Conservation (phyloP, 1,140 invertebrate species). For the Hirudo medicinalis region DNA sequence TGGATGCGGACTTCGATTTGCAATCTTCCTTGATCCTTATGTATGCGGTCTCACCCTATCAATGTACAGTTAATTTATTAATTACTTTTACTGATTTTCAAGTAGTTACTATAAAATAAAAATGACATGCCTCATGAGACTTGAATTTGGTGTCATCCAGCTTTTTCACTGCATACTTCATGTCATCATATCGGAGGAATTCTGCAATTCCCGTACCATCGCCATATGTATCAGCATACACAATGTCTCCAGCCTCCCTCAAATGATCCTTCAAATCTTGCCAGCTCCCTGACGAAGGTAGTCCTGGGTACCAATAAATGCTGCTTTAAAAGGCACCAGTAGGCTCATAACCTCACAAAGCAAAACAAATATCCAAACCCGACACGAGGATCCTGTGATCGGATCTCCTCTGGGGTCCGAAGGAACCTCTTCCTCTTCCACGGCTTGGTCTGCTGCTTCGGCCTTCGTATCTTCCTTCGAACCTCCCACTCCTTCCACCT, state of each 20-base stretch:
- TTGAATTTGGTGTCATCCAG: constrained; percentile 91
- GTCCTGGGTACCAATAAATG: constrained; percentile 42
- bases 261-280: constrained; percentile 99
- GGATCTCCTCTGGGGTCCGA: constrained; percentile 4
- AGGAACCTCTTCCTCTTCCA: not conserved
- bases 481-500: constrained; percentile 39
- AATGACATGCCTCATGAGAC: constrained; percentile 84
- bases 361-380: not conserved
- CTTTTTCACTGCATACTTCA: constrained; percentile 97
- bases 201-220: constrained; percentile 96
- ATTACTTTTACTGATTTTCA: not conserved
- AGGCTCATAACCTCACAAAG: constrained; percentile 7
- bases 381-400: constrained; percentile 12
- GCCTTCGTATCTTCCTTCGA: constrained; percentile 34
- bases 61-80: constrained; percentile 20
- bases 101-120: too few species aligned
- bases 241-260: constrained; percentile 95
- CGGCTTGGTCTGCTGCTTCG: constrained; percentile 30
- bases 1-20: constrained; percentile 15
- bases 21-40: constrained; percentile 90
- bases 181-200: constrained; percentile 88
- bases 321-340: not conserved
- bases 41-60: constrained; percentile 83
- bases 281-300: constrained; percentile 81
- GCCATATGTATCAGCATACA: constrained; percentile 95